Percentiles rank a stretch among this genome's conserved stretches.
Conservation (phyloP, 2,888 invertebrate species). For the Drosophila lacicola region DNA sequence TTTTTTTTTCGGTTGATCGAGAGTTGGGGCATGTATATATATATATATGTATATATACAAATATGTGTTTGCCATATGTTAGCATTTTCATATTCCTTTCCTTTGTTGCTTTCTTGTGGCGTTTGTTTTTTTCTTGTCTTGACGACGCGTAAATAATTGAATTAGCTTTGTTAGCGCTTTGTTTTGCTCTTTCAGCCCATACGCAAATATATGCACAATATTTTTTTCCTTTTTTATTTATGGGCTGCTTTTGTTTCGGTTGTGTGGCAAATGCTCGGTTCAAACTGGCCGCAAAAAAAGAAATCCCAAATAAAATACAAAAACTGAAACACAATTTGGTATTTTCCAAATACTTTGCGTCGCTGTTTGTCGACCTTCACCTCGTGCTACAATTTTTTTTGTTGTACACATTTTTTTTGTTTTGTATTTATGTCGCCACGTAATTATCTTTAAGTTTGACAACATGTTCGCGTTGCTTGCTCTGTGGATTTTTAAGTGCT, state of each 20-base stretch:
- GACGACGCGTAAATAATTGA: slow-evolving; percentile 70
- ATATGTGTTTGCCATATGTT: slow-evolving; percentile 35
- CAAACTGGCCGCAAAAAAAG: slow-evolving; percentile 21
- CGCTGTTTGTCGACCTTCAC: slow-evolving; percentile 73
- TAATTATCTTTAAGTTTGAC: slow-evolving; percentile 24
- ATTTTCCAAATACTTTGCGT: slow-evolving; percentile 43
- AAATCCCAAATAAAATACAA: slow-evolving; percentile 8
- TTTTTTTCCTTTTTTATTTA: slow-evolving; percentile 13
- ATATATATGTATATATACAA: neutral
- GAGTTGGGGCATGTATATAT: neutral
- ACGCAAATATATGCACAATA: slow-evolving; percentile 14
- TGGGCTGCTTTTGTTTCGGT: slow-evolving; percentile 35
- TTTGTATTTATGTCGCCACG: neutral
- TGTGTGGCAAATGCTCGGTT: slow-evolving; percentile 21
- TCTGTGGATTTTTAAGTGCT: slow-evolving; percentile 13
- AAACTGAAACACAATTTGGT: slow-evolving; percentile 33
- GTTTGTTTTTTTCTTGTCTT: slow-evolving; percentile 36
- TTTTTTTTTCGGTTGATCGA: neutral
- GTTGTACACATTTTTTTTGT: neutral
- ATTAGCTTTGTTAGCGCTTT: slow-evolving; percentile 70
- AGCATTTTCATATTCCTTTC: slow-evolving; percentile 16
- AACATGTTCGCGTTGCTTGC: slow-evolving; percentile 19
- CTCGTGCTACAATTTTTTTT: slow-evolving; percentile 47
- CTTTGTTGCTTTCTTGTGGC: slow-evolving; percentile 23
- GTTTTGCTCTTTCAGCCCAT: slow-evolving; percentile 43